Base-by-base conservation (phyloP, 2,888 invertebrate species). In the Ormyrus pomaceus region DNA sequence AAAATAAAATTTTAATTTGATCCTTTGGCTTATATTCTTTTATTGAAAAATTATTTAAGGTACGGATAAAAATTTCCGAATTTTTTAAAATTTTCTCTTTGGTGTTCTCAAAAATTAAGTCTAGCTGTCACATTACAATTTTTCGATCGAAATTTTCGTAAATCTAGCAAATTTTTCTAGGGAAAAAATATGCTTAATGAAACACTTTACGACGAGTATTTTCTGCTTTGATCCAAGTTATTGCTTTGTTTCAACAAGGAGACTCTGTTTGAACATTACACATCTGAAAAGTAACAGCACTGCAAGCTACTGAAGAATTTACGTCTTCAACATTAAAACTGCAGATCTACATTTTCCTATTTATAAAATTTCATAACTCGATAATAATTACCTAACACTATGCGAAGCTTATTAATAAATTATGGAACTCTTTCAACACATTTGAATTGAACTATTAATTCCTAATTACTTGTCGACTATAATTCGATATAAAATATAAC, bases 161-260 rank as follows among this genome's bases (percentile, higher is more conserved):
- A 72, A 61, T 72, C 78, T 78, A 72, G 72, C 66, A 73, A 51
- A 62, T 3, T 78, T 73, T 55, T 55, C 59, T 78, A 78, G 61
- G 53, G 10, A 51, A 78, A 10, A 9, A 46, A 45, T 61, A 55
- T 59, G 46, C n/a, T 53, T 13, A 48, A 55, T 65, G 34, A 50
- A 46, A 55, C 48, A 11, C 45, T 65, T 61, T 50, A n/a, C 55
- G 64, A 65, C 45, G 6, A 11, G 56, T 71, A 58, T 6, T 45
- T 55, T 19, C 34, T 58, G 13, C 4, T 50, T 45, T 48, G 58
- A 48, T 59, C 59, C 71, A 65, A 64, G 6, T 68, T 78, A 68
- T 73, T 78, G 66, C 66, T 72, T 72, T 6, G 19, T 46, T 70
- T 64, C 51, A 58, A 77, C 55, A 53, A 62, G 53, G 51, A 69